Conservation (phyloP, 2,888 invertebrate genomes). For the Trissolcus brochymenae region DNA sequence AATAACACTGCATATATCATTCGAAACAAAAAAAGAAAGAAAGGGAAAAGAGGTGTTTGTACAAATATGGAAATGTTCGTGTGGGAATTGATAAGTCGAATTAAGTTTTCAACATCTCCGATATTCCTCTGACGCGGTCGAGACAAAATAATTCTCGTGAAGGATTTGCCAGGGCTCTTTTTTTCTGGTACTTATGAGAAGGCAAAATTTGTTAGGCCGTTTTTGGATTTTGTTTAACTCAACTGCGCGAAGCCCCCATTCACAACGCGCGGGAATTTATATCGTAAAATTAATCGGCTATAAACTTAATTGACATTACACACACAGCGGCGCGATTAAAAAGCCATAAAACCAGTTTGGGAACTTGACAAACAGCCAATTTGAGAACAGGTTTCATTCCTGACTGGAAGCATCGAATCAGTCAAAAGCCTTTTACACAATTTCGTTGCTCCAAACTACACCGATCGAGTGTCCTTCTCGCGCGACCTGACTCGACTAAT, state of each 20-base stretch:
- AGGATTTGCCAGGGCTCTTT: too few relatives aligned
- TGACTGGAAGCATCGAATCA: constrained; percentile 50
- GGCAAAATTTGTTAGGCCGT: neutral
- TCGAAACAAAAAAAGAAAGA: too few relatives aligned
- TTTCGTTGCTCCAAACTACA: constrained; percentile 38
- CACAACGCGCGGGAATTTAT: constrained; percentile 53
- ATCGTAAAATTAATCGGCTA: constrained; percentile 59
- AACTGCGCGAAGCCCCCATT: constrained; percentile 25
- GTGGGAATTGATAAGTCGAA: too few relatives aligned
- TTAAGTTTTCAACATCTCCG: too few relatives aligned
- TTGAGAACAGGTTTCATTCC: constrained; percentile 57
- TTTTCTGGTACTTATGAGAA: constrained; percentile 4
- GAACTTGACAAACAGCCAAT: constrained; percentile 58
- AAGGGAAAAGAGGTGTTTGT: too few relatives aligned
- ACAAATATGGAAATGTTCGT: too few relatives aligned
- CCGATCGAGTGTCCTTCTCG: constrained; percentile 28
- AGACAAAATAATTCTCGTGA: too few relatives aligned
- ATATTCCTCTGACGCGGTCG: too few relatives aligned
- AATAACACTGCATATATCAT: constrained; percentile 3
- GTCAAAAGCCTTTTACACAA: constrained; percentile 54
- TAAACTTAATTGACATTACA: constrained; percentile 59
- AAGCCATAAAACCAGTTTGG: constrained; percentile 57
- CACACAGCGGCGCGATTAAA: constrained; percentile 56
- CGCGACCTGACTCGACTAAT: constrained; percentile 48
- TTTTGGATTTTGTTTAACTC: constrained; percentile 38